phyloP scores from a whole-genome alignment of 1,140 invertebrate genomes.

The Philotrypesis tridentata region DNA sequence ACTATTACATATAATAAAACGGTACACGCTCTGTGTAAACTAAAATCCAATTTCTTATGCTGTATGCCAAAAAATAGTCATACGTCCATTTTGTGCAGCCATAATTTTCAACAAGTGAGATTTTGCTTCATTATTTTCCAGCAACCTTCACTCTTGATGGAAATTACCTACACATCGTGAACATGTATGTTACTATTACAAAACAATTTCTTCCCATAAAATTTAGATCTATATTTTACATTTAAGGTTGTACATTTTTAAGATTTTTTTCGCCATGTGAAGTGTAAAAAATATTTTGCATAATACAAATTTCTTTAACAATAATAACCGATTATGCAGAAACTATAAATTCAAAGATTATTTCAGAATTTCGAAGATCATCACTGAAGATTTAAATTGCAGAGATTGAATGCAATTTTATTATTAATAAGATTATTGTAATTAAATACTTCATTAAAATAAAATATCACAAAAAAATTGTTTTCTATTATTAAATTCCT shows the following conservation, averaged over 20 bases:
- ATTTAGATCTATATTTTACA: background rate
- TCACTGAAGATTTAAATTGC: slow-evolving; percentile 16
- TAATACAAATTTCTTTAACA: background rate
- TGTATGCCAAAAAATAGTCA: too few species aligned
- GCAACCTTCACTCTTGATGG: too few species aligned
- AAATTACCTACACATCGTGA: too few species aligned
- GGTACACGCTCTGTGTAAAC: too few species aligned
- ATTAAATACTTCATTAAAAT: background rate
- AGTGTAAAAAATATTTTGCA: background rate
- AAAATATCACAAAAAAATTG: background rate
- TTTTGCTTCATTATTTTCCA: too few species aligned
- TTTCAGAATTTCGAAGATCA: slow-evolving; percentile 21
- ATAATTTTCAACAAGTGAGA: too few species aligned
- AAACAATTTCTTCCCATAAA: slow-evolving; percentile 1
- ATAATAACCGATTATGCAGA: background rate
- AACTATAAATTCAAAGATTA: background rate
- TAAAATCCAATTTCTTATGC: too few species aligned
- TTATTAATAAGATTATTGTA: slow-evolving; percentile 11
- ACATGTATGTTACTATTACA: too few species aligned
- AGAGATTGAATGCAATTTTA: background rate
- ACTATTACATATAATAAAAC: too few species aligned
- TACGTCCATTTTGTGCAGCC: too few species aligned
- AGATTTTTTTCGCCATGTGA: background rate
- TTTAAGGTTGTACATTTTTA: background rate
- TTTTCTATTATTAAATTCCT: background rate